Base-by-base conservation (phyloP, 2,113 vertebrate genomes). In the Anarrhichthys ocellatus region DNA sequence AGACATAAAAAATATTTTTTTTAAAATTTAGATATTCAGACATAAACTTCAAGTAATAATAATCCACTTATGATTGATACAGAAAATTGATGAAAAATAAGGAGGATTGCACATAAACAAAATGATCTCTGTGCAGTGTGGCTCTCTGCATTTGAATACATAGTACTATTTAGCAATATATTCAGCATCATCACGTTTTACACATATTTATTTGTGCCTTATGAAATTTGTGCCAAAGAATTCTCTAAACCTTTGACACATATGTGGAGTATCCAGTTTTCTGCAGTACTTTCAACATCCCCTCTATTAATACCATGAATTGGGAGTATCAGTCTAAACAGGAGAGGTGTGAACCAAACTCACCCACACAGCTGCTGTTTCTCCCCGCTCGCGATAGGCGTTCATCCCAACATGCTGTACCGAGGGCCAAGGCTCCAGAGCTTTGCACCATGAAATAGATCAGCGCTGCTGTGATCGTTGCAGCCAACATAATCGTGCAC, bases 281-380 rank as follows among this genome's bases (percentile, higher is more conserved):
- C 14, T 44, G 6, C n/a, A 52, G 24, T 56, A n/a, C 18, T 62
- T 24, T 46, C 4, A 62, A 20, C 17, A 27, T 69, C 27, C 27
- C 46, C 44, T 52, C 9, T 64, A 14, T 65, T 15, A 79, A 15
- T 42, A 20, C 22, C 14, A 15, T 62, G 11, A n/a, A 40, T 29
- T 48, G 17, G 13, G 27, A 54, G 18, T 22, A 24, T 59, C 14
- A 3, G 20, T 61, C 8, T 34, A 7, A 2, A 18, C 24, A 20
- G 52, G 3, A 68, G 29, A 69, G 40, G 5, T 76, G 58, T 86
- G 65, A 56, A 5, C 7, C 69, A 82, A 50, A 96, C 97, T 97
- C 92, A 98, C 97, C 96, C 20, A 84, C 9, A 76, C 96, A 97
- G 76, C 91, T 85, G 64, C 91, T 78, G 82, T 94, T 94, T 78